Evolutionary conservation across 1,140 invertebrate genomes (phyloP).

Genomic region (Caenorhabditis briggsae): DNA sequence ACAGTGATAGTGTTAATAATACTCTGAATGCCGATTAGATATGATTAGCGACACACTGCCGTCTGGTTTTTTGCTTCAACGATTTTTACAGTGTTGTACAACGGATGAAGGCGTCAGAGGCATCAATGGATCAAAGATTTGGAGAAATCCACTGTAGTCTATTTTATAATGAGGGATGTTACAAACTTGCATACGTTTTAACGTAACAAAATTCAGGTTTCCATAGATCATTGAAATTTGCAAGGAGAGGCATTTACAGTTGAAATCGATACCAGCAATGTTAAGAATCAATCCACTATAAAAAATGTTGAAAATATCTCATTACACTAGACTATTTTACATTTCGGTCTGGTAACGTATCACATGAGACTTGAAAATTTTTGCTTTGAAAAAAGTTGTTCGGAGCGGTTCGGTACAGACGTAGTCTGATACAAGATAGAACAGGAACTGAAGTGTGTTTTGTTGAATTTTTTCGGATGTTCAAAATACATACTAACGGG

Average conservation of each 20-base stretch:
- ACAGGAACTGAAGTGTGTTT: not conserved
- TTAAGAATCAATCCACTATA: not conserved
- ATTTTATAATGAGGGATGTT: not conserved
- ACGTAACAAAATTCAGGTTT: constrained; percentile 11
- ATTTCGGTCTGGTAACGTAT: not conserved
- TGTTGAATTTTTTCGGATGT: not conserved
- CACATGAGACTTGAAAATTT: not conserved
- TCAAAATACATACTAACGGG: not conserved
- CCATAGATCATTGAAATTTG: not conserved
- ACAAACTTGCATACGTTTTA: not conserved
- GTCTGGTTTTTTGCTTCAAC: constrained; percentile 33
- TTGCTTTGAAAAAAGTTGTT: not conserved
- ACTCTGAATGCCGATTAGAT: constrained; percentile 33
- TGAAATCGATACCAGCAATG: too few relatives aligned
- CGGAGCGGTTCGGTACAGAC: not conserved
- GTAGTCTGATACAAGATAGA: not conserved
- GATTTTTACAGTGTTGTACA: not conserved
- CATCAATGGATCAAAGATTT: constrained; percentile 29
- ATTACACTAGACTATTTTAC: not conserved
- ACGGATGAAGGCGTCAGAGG: not conserved
- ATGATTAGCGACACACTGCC: not conserved
- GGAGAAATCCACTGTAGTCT: constrained; percentile 10
- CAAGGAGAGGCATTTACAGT: too few relatives aligned
- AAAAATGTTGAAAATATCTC: not conserved
- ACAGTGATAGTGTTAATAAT: constrained; percentile 38